A percentile compares a stretch with the other conserved stretches of the same genome.
These are phyloP conservation scores for Episyrphus balteatus DNA, from an alignment of 1,140 invertebrate genomes.

Conservation along the genomic window DNA sequence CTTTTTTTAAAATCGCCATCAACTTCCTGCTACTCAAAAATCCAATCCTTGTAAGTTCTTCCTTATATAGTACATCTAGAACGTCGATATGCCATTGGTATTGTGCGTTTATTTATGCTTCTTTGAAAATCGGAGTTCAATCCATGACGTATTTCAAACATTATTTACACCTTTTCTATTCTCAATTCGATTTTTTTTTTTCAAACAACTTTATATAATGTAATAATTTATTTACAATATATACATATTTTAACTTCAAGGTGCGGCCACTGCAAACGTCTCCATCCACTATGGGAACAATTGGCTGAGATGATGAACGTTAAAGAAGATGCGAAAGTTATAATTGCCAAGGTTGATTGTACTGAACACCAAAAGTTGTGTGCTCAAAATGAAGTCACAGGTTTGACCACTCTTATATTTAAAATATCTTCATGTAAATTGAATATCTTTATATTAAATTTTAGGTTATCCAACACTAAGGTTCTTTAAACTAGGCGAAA, in stretches of 20 bases:
- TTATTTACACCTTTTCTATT: too few relatives aligned
- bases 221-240: too few relatives aligned
- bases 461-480: constrained; percentile 51
- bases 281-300: constrained; percentile 59
- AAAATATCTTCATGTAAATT: neutral
- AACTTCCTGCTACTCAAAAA: too few relatives aligned
- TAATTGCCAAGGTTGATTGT: constrained; percentile 67
- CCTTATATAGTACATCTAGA: too few relatives aligned
- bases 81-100: too few relatives aligned
- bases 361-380: constrained; percentile 58
- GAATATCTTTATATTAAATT: constrained; percentile 12
- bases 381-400: constrained; percentile 60
- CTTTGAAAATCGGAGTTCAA: too few relatives aligned
- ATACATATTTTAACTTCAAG: constrained; percentile 39
- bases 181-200: too few relatives aligned
- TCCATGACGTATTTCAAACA: too few relatives aligned
- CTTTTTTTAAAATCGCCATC: too few relatives aligned
- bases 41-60: too few relatives aligned
- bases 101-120: too few relatives aligned
- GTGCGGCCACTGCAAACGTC: constrained; percentile 59
- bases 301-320: constrained; percentile 56
- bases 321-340: constrained; percentile 48
- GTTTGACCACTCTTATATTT: constrained; percentile 17
- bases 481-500: constrained; percentile 55
- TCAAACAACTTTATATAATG: too few relatives aligned